Conservation (phyloP, 2,888 invertebrate genomes). For the Melieria crassipennis region DNA sequence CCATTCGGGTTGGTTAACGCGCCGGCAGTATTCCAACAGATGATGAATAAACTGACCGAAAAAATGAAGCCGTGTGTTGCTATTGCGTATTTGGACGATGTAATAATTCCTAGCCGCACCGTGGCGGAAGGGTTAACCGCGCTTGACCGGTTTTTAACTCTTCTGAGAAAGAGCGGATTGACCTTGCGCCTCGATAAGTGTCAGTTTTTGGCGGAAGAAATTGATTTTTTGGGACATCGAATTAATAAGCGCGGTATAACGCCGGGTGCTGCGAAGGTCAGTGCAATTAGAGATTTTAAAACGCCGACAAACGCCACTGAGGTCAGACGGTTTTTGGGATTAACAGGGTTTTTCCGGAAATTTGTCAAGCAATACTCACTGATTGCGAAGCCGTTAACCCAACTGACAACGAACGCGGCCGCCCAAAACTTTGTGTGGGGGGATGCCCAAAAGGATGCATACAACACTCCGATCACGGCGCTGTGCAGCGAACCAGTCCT, state of each 20-base stretch:
- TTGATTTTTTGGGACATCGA: not conserved
- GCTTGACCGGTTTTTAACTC: not conserved
- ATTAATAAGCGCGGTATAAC: not conserved
- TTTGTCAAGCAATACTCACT: slow-evolving; percentile 14
- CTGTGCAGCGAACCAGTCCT: slow-evolving; percentile 17
- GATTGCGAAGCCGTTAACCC: slow-evolving; percentile 19
- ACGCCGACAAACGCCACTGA: slow-evolving; percentile 4
- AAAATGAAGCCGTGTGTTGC: slow-evolving; percentile 3
- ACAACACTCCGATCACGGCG: not conserved
- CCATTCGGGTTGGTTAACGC: slow-evolving; percentile 32
- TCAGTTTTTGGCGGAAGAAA: not conserved
- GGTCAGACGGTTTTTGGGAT: slow-evolving; percentile 21
- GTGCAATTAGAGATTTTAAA: slow-evolving; percentile 15
- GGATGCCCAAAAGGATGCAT: slow-evolving; percentile 2
- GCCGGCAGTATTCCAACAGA: slow-evolving; percentile 32
- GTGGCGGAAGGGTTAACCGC: slow-evolving; percentile 1
- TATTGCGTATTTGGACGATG: slow-evolving; percentile 13
- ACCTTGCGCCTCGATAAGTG: slow-evolving; percentile 1
- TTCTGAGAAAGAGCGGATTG: not conserved
- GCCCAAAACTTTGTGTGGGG: slow-evolving; percentile 20
- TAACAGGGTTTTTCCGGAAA: slow-evolving; percentile 17
- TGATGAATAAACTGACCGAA: slow-evolving; percentile 28
- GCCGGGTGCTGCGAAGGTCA: slow-evolving; percentile 18
- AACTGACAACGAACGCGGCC: slow-evolving; percentile 20
- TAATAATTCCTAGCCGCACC: slow-evolving; percentile 6